Percentiles rank a stretch among this genome's conserved stretches.
Conservation (phyloP, 2,113 vertebrate species). For the Stegastes partitus region DNA sequence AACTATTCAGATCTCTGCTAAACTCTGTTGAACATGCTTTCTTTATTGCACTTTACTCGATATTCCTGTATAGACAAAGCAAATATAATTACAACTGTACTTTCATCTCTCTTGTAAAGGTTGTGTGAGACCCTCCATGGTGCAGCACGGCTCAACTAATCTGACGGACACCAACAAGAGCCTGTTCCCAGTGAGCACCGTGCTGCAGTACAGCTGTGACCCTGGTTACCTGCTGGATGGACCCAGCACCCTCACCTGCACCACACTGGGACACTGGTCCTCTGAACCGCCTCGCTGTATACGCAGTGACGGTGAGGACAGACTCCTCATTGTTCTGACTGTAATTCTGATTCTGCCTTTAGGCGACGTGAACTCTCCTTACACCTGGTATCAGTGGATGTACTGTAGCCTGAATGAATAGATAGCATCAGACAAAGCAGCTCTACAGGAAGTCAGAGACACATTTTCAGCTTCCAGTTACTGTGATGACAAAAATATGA, state of each 20-base stretch:
- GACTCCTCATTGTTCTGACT: neutral
- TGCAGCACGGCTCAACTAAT: slow-evolving; percentile 76
- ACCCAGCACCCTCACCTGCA: slow-evolving; percentile 74
- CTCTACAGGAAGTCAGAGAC: too few relatives aligned
- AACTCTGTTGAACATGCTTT: neutral
- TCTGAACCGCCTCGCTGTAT: slow-evolving; percentile 80
- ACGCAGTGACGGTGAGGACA: slow-evolving; percentile 78
- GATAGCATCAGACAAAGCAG: too few relatives aligned
- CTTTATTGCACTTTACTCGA: too few relatives aligned
- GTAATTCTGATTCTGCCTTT: too few relatives aligned
- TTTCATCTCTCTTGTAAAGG: slow-evolving; percentile 53
- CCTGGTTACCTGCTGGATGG: slow-evolving; percentile 80
- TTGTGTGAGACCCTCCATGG: slow-evolving; percentile 75
- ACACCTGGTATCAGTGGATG: too few relatives aligned
- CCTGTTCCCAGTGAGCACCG: slow-evolving; percentile 78
- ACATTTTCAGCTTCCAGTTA: too few relatives aligned
- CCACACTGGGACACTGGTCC: slow-evolving; percentile 78
- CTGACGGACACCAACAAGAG: slow-evolving; percentile 81
- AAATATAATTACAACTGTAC: neutral
- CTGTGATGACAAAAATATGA: too few relatives aligned
- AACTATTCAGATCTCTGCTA: too few relatives aligned
- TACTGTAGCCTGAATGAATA: too few relatives aligned
- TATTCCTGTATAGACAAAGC: neutral
- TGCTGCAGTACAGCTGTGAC: slow-evolving; percentile 84
- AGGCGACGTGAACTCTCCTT: too few relatives aligned